Conservation (phyloP, 2,797 vertebrate species). For the Falco novaeseelandiae region DNA sequence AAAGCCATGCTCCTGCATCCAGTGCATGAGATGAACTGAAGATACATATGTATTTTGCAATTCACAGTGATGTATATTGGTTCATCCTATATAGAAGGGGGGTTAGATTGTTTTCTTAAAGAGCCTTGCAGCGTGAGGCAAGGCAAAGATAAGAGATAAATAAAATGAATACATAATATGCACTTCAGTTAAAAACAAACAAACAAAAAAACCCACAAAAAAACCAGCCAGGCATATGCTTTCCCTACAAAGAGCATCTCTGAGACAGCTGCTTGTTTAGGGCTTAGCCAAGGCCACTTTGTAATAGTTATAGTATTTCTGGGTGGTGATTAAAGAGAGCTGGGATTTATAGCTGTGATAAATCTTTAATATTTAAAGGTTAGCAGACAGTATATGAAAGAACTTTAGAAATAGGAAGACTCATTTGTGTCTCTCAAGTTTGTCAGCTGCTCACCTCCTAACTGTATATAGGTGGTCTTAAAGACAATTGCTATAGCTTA, state of each 20-base stretch:
- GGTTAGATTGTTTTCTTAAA: not conserved
- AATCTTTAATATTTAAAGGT: not conserved
- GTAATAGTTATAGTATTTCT: not conserved
- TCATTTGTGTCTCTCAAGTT: not conserved
- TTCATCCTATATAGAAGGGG: not conserved
- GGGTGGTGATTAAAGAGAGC: not conserved
- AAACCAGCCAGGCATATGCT: not conserved
- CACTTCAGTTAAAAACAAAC: not conserved
- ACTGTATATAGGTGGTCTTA: not conserved
- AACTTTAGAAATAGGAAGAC: not conserved
- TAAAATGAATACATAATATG: not conserved
- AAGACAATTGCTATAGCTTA: not conserved
- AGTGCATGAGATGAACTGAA: not conserved
- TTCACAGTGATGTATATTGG: not conserved
- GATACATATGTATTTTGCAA: not conserved
- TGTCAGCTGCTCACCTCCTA: not conserved
- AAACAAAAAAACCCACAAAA: not conserved
- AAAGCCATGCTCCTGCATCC: not conserved
- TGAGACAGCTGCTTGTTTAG: not conserved
- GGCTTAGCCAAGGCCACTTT: not conserved
- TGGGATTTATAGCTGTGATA: not conserved
- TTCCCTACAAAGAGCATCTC: not conserved
- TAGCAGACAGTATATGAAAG: not conserved
- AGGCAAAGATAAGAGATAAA: not conserved
- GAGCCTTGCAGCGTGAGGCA: not conserved